Conservation (phyloP, 2,888 invertebrate genomes). For the Liodrosophila aerea region DNA sequence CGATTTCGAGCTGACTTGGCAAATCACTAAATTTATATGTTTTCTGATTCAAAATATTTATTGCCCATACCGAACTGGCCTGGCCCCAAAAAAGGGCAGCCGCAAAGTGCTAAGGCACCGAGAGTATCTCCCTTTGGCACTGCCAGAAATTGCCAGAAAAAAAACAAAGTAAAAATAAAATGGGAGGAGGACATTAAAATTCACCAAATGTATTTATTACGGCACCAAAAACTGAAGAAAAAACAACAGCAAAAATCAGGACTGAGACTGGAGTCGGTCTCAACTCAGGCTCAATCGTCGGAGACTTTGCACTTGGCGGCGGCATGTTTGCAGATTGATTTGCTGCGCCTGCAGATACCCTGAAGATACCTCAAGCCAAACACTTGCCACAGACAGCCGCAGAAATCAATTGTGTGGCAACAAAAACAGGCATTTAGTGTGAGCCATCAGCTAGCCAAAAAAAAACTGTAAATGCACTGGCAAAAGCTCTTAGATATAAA, state of each 20-base stretch:
- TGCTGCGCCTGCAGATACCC: constrained; percentile 70
- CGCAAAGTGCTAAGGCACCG: no score
- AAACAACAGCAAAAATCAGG: constrained; percentile 22
- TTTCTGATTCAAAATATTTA: constrained; percentile 81
- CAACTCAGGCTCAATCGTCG: constrained; percentile 23
- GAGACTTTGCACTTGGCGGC: constrained; percentile 70
- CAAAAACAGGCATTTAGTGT: constrained; percentile 61
- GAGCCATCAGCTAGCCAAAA: constrained; percentile 43
- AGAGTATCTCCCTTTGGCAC: constrained; percentile 3
- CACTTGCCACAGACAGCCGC: constrained; percentile 63
- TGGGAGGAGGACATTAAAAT: constrained; percentile 81
- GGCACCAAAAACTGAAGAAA: constrained; percentile 70
- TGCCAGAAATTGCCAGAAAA: constrained; percentile 73
- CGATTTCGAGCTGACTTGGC: constrained; percentile 62
- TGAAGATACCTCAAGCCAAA: constrained; percentile 55
- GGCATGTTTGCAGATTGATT: constrained; percentile 77
- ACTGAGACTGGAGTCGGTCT: background rate
- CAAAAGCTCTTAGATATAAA: no score
- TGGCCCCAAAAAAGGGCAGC: constrained; percentile 68
- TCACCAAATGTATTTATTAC: constrained; percentile 81
- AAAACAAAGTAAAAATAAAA: no score
- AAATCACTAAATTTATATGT: constrained; percentile 82
- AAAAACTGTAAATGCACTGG: constrained; percentile 24
- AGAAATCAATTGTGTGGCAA: constrained; percentile 62
- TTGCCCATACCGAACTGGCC: constrained; percentile 65